Conservation (phyloP, 2,888 invertebrate species). For the Malachius bipustulatus region DNA sequence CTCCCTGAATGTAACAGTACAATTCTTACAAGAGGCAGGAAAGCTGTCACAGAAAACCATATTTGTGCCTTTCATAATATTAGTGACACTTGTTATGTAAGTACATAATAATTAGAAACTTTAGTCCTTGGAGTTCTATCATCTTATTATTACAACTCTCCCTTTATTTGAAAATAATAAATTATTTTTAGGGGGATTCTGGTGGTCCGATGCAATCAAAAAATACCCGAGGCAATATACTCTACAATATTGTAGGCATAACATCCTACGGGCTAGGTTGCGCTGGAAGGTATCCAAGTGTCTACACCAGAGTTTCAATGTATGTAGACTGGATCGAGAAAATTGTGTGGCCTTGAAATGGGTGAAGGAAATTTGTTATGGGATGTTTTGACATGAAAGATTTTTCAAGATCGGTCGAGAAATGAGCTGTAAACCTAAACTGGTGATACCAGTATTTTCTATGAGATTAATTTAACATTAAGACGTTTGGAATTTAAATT, state of each 20-base stretch:
- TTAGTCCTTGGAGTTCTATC: too few species aligned
- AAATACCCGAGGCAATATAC: slow-evolving; percentile 13
- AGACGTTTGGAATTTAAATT: too few species aligned
- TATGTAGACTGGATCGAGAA: slow-evolving; percentile 35
- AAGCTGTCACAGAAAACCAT: slow-evolving; percentile 14
- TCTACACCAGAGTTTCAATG: slow-evolving; percentile 32
- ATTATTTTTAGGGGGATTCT: slow-evolving; percentile 42
- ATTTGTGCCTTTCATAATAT: slow-evolving; percentile 27
- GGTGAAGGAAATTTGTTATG: too few species aligned
- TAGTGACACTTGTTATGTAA: slow-evolving; percentile 23
- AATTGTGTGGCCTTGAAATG: slow-evolving; percentile 30
- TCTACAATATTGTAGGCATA: slow-evolving; percentile 31
- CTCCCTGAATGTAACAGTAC: slow-evolving; percentile 16
- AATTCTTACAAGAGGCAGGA: slow-evolving; percentile 12
- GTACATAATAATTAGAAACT: too few species aligned
- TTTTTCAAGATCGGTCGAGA: too few species aligned
- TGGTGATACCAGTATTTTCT: too few species aligned
- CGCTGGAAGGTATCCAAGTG: slow-evolving; percentile 29
- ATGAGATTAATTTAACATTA: too few species aligned
- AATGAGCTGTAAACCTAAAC: too few species aligned
- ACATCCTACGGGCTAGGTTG: slow-evolving; percentile 35
- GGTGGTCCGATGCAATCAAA: slow-evolving; percentile 42
- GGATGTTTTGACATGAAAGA: too few species aligned
- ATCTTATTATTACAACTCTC: too few species aligned
- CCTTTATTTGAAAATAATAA: too few species aligned